Evolutionary conservation across 2,888 invertebrate genomes (phyloP).

Genomic region (Atrina japonica): DNA sequence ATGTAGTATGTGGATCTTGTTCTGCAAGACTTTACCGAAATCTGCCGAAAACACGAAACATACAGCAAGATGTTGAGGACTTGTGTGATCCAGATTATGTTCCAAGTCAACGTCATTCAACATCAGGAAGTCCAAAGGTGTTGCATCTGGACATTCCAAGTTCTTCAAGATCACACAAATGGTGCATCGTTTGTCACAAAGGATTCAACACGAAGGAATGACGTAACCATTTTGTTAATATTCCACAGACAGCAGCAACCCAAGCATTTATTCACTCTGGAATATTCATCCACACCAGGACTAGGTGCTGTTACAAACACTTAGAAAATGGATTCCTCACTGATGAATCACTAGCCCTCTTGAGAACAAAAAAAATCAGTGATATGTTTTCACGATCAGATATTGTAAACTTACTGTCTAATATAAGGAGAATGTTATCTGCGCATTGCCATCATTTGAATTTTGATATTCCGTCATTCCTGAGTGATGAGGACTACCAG

Average conservation of each 20-base stretch:
- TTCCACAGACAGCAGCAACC: slow-evolving; percentile 15
- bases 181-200: slow-evolving; percentile 13
- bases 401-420: neutral
- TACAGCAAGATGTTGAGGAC: too few species aligned
- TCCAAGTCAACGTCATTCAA: slow-evolving; percentile 20
- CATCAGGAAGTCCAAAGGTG: too few species aligned
- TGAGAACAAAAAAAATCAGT: too few species aligned
- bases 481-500: slow-evolving; percentile 11
- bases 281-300: neutral
- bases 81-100: too few species aligned
- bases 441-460: neutral
- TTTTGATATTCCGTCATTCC: slow-evolving; percentile 23
- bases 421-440: neutral
- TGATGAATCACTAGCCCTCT: too few species aligned
- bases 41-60: too few species aligned
- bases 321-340: too few species aligned
- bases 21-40: too few species aligned
- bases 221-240: neutral
- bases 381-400: slow-evolving; percentile 4
- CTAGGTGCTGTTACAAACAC: neutral
- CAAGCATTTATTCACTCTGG: slow-evolving; percentile 29
- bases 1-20: too few species aligned
- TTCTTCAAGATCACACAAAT: slow-evolving; percentile 19
- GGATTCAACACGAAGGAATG: slow-evolving; percentile 5
- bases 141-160: too few species aligned